These are phyloP conservation scores for Apotomis turbidana DNA, from an alignment of 2,888 invertebrate genomes.

Conservation along the genomic window DNA sequence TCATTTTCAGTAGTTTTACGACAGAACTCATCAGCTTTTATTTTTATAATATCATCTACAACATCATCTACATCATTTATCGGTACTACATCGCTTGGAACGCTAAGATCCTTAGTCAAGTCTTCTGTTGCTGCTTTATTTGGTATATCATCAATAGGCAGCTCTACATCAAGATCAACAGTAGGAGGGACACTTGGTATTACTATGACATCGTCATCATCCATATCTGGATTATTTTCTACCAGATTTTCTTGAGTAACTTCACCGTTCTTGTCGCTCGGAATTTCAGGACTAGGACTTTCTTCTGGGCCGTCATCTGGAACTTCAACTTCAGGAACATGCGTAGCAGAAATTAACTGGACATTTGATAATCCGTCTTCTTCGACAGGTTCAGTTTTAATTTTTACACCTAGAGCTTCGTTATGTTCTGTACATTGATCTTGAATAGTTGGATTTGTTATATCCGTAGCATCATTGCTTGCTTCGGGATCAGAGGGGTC, in stretches of 20 bases:
- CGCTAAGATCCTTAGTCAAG: neutral
- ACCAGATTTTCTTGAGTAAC: constrained; percentile 42
- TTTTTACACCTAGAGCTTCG: constrained; percentile 2
- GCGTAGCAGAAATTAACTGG: constrained; percentile 42
- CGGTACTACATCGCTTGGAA: neutral
- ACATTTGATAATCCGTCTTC: constrained; percentile 46
- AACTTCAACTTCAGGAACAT: constrained; percentile 41
- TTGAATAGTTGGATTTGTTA: constrained; percentile 25
- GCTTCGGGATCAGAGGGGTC: constrained; percentile 30
- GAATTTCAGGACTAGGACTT: neutral
- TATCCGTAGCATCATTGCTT: constrained; percentile 39
- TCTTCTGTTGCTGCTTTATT: neutral
- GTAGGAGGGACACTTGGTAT: constrained; percentile 9
- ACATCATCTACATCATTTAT: constrained; percentile 6
- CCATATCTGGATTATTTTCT: neutral
- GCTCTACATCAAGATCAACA: neutral
- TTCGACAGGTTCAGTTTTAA: constrained; percentile 43
- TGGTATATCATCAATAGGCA: neutral
- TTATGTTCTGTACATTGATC: constrained; percentile 35
- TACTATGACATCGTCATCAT: constrained; percentile 22
- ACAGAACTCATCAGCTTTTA: constrained; percentile 40
- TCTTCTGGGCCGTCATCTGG: constrained; percentile 11
- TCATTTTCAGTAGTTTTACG: constrained; percentile 5
- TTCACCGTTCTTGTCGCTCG: constrained; percentile 36
- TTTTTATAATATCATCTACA: constrained; percentile 41